A percentile compares a stretch with the other conserved stretches of the same genome.
Conservation (phyloP, 1,140 invertebrate genomes). For the Heliconius eleuchia region DNA sequence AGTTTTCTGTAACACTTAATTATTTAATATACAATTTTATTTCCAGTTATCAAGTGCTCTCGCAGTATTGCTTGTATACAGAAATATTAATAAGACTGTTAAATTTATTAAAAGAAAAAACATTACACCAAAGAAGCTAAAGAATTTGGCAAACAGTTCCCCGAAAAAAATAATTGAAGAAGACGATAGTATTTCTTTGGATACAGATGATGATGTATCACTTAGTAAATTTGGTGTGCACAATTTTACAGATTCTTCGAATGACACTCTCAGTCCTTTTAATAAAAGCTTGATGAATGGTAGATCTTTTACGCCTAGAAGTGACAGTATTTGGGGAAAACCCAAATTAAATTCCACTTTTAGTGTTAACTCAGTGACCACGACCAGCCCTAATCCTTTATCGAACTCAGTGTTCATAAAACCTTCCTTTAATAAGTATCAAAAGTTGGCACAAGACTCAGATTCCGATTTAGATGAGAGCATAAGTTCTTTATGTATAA, state of each 20-base stretch:
- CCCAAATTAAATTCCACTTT: conserved; percentile 71
- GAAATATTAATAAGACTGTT: conserved; percentile 49
- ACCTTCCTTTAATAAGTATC: conserved; percentile 71
- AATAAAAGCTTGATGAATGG: conserved; percentile 61
- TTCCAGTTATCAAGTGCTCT: conserved; percentile 54
- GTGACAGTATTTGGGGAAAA: conserved; percentile 64
- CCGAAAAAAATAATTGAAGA: conserved; percentile 52
- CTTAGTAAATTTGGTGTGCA: conserved; percentile 72
- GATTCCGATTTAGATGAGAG: conserved; percentile 78
- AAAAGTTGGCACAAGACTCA: conserved; percentile 69
- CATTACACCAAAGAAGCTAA: conserved; percentile 57
- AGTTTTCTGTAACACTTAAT: not conserved
- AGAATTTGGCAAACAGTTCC: conserved; percentile 54
- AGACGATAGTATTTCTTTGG: conserved; percentile 56
- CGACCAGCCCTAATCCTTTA: conserved; percentile 56
- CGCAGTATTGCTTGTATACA: conserved; percentile 61
- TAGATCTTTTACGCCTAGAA: conserved; percentile 62
- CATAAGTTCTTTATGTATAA: conserved; percentile 73
- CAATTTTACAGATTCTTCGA: conserved; percentile 68
- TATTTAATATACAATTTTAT: not conserved
- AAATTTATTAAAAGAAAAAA: conserved; percentile 45
- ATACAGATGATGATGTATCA: conserved; percentile 73
- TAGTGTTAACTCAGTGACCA: conserved; percentile 58
- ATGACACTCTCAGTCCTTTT: conserved; percentile 57
- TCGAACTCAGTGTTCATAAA: conserved; percentile 66